These are phyloP conservation scores for Rutpela maculata DNA, from an alignment of 2,888 invertebrate species.

Conservation along the genomic window DNA sequence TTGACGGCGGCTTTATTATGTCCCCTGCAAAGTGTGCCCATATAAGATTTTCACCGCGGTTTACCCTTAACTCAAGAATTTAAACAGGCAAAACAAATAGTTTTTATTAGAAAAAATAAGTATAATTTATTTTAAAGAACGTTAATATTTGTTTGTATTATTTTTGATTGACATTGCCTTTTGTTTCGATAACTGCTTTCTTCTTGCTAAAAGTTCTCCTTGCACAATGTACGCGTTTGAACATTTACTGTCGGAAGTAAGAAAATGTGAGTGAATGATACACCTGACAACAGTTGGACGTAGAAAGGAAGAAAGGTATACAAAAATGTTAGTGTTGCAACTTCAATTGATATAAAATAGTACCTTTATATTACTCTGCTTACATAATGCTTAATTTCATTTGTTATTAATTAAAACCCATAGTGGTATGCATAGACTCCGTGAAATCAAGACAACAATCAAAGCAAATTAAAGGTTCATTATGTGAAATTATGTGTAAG, in stretches of 20 bases:
- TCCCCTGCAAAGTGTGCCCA: too few species aligned
- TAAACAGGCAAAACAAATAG: too few species aligned
- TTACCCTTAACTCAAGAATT: too few species aligned
- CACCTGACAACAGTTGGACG: background rate
- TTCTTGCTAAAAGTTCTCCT: background rate
- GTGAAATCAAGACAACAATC: constrained; percentile 5
- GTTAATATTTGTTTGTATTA: too few species aligned
- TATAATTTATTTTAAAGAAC: too few species aligned
- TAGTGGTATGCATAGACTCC: background rate
- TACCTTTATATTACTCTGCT: background rate
- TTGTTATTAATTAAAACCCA: constrained; percentile 21
- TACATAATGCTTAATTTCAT: background rate
- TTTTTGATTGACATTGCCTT: background rate
- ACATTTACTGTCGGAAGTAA: background rate
- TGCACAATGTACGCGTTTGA: background rate
- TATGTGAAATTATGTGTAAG: constrained; percentile 25
- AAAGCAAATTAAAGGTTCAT: constrained; percentile 25
- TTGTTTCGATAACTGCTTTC: background rate
- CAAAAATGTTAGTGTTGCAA: background rate
- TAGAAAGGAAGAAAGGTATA: constrained; percentile 2
- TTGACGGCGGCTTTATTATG: too few species aligned
- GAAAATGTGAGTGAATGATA: background rate
- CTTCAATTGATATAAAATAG: background rate
- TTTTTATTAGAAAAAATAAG: too few species aligned
- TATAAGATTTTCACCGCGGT: too few species aligned